phyloP scores from a whole-genome alignment of 2,888 invertebrate genomes.

The Tiliacea aurago region DNA sequence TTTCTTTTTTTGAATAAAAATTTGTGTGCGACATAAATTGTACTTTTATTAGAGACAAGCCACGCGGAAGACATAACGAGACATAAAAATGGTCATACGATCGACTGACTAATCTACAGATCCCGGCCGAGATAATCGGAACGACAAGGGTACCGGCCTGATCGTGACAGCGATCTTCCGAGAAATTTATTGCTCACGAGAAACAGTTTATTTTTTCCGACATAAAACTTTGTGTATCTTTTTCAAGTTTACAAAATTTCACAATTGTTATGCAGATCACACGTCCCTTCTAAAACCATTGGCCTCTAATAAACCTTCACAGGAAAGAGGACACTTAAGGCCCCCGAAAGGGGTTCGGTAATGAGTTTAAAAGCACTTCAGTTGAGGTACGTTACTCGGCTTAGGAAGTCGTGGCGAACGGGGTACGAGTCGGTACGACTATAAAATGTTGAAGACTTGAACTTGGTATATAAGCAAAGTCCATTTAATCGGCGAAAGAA shows the following conservation, averaged over 20 bases:
- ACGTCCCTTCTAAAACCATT: slow-evolving; percentile 61
- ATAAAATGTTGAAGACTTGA: slow-evolving; percentile 51
- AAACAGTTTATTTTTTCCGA: slow-evolving; percentile 46
- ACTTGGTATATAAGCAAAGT: slow-evolving; percentile 35
- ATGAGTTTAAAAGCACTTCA: slow-evolving; percentile 70
- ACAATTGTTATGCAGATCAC: slow-evolving; percentile 64
- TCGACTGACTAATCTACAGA: slow-evolving; percentile 69
- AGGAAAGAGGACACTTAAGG: slow-evolving; percentile 58
- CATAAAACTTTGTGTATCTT: slow-evolving; percentile 55
- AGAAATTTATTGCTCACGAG: slow-evolving; percentile 65
- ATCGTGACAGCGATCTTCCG: slow-evolving; percentile 69
- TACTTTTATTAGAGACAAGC: slow-evolving; percentile 63
- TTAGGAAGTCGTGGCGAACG: slow-evolving; percentile 55
- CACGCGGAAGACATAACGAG: slow-evolving; percentile 64
- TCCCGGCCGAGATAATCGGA: slow-evolving; percentile 68
- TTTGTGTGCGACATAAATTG: slow-evolving; percentile 62
- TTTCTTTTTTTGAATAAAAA: no score
- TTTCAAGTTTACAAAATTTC: slow-evolving; percentile 40
- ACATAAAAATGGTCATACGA: slow-evolving; percentile 70
- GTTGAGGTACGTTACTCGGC: slow-evolving; percentile 64
- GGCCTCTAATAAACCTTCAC: slow-evolving; percentile 64
- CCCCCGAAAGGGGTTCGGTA: slow-evolving; percentile 62
- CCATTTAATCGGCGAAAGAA: slow-evolving; percentile 28
- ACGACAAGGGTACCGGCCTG: slow-evolving; percentile 70
- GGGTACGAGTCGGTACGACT: slow-evolving; percentile 52